phyloP scores from a whole-genome alignment of 2,888 invertebrate species.

The Frankliniella intonsa region DNA sequence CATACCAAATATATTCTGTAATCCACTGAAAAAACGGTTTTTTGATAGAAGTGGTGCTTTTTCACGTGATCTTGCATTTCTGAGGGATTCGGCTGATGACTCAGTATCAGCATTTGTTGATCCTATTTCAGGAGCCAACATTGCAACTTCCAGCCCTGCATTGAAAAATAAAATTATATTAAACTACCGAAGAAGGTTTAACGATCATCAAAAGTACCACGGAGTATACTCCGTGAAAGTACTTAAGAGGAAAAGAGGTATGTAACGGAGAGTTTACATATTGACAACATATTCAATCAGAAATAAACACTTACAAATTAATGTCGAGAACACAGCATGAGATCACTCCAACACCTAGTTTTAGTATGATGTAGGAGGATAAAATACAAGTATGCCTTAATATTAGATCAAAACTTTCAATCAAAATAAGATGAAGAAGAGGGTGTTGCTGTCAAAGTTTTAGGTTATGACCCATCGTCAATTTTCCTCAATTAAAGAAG shows the following conservation, averaged over 20 bases:
- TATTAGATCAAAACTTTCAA: background rate
- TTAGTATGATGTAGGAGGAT: background rate
- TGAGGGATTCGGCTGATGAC: slow-evolving; percentile 34
- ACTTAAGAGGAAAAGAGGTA: background rate
- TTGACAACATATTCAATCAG: background rate
- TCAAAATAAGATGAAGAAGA: no score
- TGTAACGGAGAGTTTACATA: background rate
- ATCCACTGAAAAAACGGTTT: slow-evolving; percentile 45
- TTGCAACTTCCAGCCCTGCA: slow-evolving; percentile 34
- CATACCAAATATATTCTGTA: slow-evolving; percentile 42
- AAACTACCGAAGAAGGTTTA: no score
- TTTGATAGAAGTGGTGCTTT: slow-evolving; percentile 47
- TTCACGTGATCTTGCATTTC: slow-evolving; percentile 44
- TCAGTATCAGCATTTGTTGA: slow-evolving; percentile 45
- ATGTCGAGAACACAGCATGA: background rate
- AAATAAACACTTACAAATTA: background rate
- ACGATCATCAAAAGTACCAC: background rate
- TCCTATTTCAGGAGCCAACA: slow-evolving; percentile 47
- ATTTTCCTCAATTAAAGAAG: background rate
- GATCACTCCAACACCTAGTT: background rate
- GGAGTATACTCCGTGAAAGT: background rate
- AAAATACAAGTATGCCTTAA: background rate
- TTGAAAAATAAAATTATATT: background rate
- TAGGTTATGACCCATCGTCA: background rate
- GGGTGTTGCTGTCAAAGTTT: background rate